Percentiles rank a stretch among this genome's conserved stretches.
Conservation (phyloP, 2,113 vertebrate species). For the Epinephelus moara region DNA sequence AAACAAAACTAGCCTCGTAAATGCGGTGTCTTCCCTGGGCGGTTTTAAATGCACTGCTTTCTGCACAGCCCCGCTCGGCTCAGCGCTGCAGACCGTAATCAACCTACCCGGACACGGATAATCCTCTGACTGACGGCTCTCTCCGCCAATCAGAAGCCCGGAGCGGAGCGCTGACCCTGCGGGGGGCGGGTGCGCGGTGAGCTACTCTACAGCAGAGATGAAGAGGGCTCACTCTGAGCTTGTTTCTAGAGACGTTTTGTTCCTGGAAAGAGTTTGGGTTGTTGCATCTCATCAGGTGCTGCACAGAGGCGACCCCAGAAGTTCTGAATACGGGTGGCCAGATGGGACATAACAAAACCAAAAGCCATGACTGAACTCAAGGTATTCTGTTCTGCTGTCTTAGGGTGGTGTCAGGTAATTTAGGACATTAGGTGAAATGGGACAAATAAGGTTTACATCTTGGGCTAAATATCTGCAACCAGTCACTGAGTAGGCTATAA, state of each 20-base stretch:
- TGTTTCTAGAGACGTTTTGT: neutral
- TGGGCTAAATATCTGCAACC: too few relatives aligned
- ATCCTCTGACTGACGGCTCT: conserved; percentile 63
- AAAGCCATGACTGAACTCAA: too few relatives aligned
- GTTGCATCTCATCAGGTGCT: neutral
- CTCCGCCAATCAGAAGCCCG: conserved; percentile 67
- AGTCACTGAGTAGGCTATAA: too few relatives aligned
- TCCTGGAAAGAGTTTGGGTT: neutral
- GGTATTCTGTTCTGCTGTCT: too few relatives aligned
- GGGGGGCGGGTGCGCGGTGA: conserved; percentile 10
- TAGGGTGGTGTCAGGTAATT: too few relatives aligned
- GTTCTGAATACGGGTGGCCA: too few relatives aligned
- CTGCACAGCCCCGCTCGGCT: conserved; percentile 51
- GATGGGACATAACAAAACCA: too few relatives aligned
- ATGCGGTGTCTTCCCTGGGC: conserved; percentile 70
- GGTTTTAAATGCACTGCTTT: conserved; percentile 71
- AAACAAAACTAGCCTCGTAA: conserved; percentile 52
- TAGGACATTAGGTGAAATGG: too few relatives aligned
- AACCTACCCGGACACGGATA: conserved; percentile 74
- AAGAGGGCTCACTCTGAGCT: conserved; percentile 20
- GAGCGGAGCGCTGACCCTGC: rapidly evolving
- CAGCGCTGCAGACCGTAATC: conserved; percentile 52
- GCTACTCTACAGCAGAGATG: neutral
- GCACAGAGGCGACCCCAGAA: too few relatives aligned
- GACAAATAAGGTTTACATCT: too few relatives aligned